Conservation (phyloP, 2,888 invertebrate genomes). For the Lasioglossum morio region DNA sequence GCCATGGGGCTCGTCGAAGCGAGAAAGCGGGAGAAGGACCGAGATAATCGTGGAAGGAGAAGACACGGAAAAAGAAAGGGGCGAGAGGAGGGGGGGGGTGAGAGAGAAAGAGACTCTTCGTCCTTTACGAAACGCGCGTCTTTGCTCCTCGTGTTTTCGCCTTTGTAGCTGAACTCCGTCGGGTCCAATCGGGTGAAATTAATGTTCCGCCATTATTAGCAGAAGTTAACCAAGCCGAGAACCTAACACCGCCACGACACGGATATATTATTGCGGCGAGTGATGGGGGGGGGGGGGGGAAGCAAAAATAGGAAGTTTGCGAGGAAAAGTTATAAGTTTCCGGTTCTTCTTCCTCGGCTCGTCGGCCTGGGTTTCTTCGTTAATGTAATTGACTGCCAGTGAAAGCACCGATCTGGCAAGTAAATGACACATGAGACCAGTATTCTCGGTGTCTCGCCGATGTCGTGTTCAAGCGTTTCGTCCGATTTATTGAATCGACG, state of each 20-base stretch:
- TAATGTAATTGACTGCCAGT: slow-evolving; percentile 68
- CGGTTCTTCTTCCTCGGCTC: slow-evolving; percentile 37
- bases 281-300: neutral
- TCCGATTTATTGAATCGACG: slow-evolving; percentile 56
- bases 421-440: slow-evolving; percentile 67
- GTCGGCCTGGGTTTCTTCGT: slow-evolving; percentile 74
- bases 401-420: slow-evolving; percentile 63
- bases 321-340: slow-evolving; percentile 70
- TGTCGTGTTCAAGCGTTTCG: slow-evolving; percentile 30
- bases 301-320: slow-evolving; percentile 54
- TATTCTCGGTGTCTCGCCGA: slow-evolving; percentile 47
- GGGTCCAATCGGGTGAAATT: slow-evolving; percentile 83
- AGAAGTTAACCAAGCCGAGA: slow-evolving; percentile 76
- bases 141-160: slow-evolving; percentile 40
- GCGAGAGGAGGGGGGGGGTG: too few species aligned
- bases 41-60: neutral
- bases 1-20: slow-evolving; percentile 48
- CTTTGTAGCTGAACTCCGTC: slow-evolving; percentile 73
- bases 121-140: slow-evolving; percentile 43
- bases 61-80: neutral
- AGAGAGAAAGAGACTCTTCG: slow-evolving; percentile 38
- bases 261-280: slow-evolving; percentile 33
- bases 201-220: slow-evolving; percentile 82
- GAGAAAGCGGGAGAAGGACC: neutral
- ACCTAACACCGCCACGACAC: slow-evolving; percentile 42